Evolutionary conservation across 2,888 invertebrate species (phyloP), one percentile per base, ranked within the genome.

Genomic region (Linnaemya vulpina): DNA sequence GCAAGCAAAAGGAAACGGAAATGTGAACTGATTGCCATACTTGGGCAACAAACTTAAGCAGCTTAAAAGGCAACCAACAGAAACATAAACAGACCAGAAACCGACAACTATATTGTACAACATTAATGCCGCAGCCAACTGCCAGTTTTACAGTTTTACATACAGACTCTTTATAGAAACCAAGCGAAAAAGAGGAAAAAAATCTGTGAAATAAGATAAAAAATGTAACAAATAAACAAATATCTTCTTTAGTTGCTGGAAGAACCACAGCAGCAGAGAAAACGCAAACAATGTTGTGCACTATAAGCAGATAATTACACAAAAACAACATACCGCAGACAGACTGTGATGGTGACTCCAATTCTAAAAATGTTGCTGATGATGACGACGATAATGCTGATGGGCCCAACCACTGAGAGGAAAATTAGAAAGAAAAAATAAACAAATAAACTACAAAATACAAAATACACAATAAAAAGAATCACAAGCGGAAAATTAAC

Each of bases 401-500:
- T 84, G 84, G 85, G 63, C 38, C 74, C 74, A 89, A 88, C 88
- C 90, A 87, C 89, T 89, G 88, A 88, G 88, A 89, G 89, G 88
- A 89, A 90, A 90, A 91, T 91, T 90, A 90, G 89, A 91, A 91
- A 90, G 90, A 90, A 90, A 90, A 55, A 46, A 49, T 62, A 10
- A 15, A 30, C 30, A 30, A 30, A 30, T 68, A 10, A 15, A 30
- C 38, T 38, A 63, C 30, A 51, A 60, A 68, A 49, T 5, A 9
- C n/a, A 73, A 40, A 49, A 51, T 30, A 70, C n/a, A n/a, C n/a
- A n/a, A n/a, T n/a, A n/a, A n/a, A 75, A 78, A 75, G 91, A 91
- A 88, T 90, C 91, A 90, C 91, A 89, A 92, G 91, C 92, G 92
- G 91, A 92, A 92, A 92, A 92, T 92, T 92, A 92, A 91, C 89